These are phyloP conservation scores for Thera obeliscata DNA, from an alignment of 2,888 invertebrate genomes.

Conservation along the genomic window DNA sequence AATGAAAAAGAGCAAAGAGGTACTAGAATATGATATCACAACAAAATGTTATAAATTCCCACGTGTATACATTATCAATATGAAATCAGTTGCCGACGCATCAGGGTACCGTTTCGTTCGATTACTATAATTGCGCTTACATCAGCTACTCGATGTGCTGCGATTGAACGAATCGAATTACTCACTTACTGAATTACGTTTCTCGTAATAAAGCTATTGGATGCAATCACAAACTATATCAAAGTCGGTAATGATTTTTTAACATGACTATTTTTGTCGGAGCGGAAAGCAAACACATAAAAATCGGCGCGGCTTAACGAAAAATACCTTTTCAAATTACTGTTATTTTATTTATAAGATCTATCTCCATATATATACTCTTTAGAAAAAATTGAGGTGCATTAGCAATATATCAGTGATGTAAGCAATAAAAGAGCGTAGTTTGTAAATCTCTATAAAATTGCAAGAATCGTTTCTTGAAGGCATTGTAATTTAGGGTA, in stretches of 20 bases:
- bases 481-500: neutral
- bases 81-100: conserved; percentile 9
- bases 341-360: neutral
- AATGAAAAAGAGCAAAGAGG: too few relatives aligned
- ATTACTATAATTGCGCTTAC: conserved; percentile 17
- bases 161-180: conserved; percentile 16
- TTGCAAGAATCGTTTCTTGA: neutral
- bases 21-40: neutral
- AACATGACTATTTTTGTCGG: too few relatives aligned
- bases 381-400: neutral
- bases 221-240: conserved; percentile 3
- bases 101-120: conserved; percentile 22
- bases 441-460: neutral
- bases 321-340: too few relatives aligned
- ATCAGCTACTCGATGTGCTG: conserved; percentile 1
- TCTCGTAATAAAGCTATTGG: conserved; percentile 15
- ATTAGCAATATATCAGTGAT: neutral
- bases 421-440: neutral
- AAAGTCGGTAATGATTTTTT: too few relatives aligned
- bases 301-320: too few relatives aligned
- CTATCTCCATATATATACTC: neutral
- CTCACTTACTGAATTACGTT: conserved; percentile 20
- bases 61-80: conserved; percentile 5
- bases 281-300: too few relatives aligned
- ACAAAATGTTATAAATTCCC: neutral